These are phyloP conservation scores for Beris chalybata DNA, from an alignment of 2,888 invertebrate genomes.

Conservation along the genomic window DNA sequence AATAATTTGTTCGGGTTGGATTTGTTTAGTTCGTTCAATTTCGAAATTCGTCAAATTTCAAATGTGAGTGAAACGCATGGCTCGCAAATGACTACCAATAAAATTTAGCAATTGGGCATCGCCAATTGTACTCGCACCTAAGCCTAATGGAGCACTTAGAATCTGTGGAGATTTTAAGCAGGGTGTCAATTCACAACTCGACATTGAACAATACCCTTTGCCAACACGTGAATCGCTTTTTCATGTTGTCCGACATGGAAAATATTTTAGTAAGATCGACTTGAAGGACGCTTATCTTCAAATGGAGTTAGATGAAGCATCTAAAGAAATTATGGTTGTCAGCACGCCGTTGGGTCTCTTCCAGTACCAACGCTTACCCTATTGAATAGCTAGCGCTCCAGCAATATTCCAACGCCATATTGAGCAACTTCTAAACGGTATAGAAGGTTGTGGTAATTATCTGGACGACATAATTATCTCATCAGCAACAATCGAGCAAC, in stretches of 20 bases:
- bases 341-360: slow-evolving; percentile 39
- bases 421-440: slow-evolving; percentile 34
- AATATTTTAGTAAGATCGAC: slow-evolving; percentile 20
- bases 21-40: too few species aligned
- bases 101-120: slow-evolving; percentile 12
- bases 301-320: slow-evolving; percentile 32
- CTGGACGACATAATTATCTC: slow-evolving; percentile 13
- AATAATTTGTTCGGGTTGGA: too few species aligned
- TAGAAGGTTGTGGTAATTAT: slow-evolving; percentile 5
- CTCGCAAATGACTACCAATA: too few species aligned
- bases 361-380: slow-evolving; percentile 40
- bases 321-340: slow-evolving; percentile 33
- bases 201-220: slow-evolving; percentile 3
- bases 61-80: too few species aligned
- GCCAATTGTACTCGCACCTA: slow-evolving; percentile 9
- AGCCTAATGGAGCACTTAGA: not conserved
- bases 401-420: slow-evolving; percentile 37
- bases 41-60: too few species aligned
- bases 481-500: not conserved
- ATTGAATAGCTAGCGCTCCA: slow-evolving; percentile 39
- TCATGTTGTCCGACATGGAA: not conserved
- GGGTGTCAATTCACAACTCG: slow-evolving; percentile 1
- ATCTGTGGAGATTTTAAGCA: slow-evolving; percentile 5
- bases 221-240: slow-evolving; percentile 7
- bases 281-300: slow-evolving; percentile 35